Evolutionary conservation across 2,113 vertebrate genomes (phyloP).

Genomic region (Rattus rattus): DNA sequence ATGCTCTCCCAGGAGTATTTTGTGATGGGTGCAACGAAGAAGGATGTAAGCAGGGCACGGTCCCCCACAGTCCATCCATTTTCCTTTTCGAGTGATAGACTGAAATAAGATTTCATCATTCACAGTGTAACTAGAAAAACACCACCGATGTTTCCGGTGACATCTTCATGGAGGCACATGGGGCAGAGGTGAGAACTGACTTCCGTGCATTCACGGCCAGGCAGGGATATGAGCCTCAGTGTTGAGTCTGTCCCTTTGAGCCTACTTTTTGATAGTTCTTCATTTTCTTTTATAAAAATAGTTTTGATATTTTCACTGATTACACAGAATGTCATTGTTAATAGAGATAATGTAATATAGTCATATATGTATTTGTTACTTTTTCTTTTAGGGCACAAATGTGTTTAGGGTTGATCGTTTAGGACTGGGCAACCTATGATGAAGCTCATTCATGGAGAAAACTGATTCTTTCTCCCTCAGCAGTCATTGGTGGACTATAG

Average conservation of each 20-base stretch:
- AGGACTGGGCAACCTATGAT: background rate
- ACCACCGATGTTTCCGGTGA: background rate
- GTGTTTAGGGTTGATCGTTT: background rate
- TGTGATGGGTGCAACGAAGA: background rate
- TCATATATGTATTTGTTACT: background rate
- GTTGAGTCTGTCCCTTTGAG: background rate
- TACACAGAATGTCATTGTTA: background rate
- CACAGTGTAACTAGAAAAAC: background rate
- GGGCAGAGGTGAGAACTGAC: background rate
- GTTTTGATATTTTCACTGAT: background rate
- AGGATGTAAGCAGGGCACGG: background rate
- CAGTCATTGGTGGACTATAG: background rate
- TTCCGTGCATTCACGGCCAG: background rate
- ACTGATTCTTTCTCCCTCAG: background rate
- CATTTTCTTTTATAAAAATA: background rate
- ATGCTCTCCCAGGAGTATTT: background rate
- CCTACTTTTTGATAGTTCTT: background rate
- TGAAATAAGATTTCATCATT: background rate
- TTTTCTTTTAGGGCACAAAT: background rate
- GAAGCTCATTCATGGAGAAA: background rate
- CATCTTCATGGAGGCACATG: no score
- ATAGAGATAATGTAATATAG: background rate
- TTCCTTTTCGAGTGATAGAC: background rate
- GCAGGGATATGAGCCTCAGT: background rate
- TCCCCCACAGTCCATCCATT: background rate